These are phyloP conservation scores for Drosophila pallidifrons DNA, from an alignment of 1,140 invertebrate genomes.

Conservation along the genomic window DNA sequence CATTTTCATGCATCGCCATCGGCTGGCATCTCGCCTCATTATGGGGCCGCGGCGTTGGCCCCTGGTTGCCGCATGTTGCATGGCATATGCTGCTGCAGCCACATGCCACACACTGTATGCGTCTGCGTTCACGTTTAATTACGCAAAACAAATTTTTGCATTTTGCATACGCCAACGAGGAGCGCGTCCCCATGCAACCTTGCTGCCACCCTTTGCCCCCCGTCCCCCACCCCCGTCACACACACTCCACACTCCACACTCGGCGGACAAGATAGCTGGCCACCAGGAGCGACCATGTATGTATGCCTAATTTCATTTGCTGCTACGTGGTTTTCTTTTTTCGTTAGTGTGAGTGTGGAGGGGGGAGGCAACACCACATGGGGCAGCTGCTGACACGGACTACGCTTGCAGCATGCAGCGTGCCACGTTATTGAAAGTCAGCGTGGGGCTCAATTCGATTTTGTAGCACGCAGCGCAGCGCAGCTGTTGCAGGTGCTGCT, in stretches of 20 bases:
- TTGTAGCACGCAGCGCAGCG: background rate
- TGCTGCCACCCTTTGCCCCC: constrained; percentile 5
- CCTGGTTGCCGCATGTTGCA: background rate
- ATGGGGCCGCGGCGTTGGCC: constrained; percentile 6
- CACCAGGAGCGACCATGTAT: background rate
- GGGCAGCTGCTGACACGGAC: background rate
- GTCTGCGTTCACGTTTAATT: constrained; percentile 58
- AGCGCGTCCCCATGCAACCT: constrained; percentile 5
- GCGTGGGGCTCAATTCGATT: constrained; percentile 22
- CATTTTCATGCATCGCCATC: background rate
- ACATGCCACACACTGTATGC: background rate
- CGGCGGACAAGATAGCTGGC: background rate
- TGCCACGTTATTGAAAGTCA: constrained; percentile 27
- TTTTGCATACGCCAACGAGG: constrained; percentile 26
- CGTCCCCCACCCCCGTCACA: background rate
- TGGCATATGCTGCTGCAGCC: background rate
- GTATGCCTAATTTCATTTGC: constrained; percentile 67
- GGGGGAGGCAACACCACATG: background rate
- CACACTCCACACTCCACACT: background rate
- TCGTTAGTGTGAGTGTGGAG: background rate
- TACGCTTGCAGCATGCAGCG: background rate
- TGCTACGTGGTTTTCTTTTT: constrained; percentile 11
- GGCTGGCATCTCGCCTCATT: constrained; percentile 17
- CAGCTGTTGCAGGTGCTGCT: constrained; percentile 12
- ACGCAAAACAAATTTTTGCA: constrained; percentile 63